phyloP scores from a whole-genome alignment of 2,888 invertebrate species.

The Catocala fraxini region DNA sequence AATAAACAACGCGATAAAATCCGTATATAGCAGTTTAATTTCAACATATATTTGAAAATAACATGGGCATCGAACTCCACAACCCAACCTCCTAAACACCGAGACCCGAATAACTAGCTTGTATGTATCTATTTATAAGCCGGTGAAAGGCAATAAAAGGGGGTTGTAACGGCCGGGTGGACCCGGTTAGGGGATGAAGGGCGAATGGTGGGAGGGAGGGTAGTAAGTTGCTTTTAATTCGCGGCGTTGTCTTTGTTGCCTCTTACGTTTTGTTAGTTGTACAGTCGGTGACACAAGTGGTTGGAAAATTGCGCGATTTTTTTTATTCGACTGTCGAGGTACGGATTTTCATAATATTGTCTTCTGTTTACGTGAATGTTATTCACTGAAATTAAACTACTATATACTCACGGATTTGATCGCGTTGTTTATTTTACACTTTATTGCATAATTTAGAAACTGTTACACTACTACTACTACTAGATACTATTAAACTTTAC shows the following conservation, averaged over 20 bases:
- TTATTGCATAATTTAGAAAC: too few relatives aligned
- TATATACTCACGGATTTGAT: too few relatives aligned
- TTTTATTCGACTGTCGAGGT: too few relatives aligned
- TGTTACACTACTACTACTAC: too few relatives aligned
- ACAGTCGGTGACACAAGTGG: slow-evolving; percentile 39
- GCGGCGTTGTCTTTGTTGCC: slow-evolving; percentile 61
- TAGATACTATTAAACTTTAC: too few relatives aligned
- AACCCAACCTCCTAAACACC: background rate
- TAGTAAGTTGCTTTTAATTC: slow-evolving; percentile 68
- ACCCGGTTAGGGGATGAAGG: slow-evolving; percentile 8
- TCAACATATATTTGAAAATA: too few relatives aligned
- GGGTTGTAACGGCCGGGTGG: slow-evolving; percentile 28
- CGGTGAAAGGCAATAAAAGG: slow-evolving; percentile 50
- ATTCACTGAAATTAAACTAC: too few relatives aligned
- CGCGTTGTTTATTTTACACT: too few relatives aligned
- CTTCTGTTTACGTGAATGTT: too few relatives aligned
- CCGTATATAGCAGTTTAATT: too few relatives aligned
- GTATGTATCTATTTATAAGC: slow-evolving; percentile 41
- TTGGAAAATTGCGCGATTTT: background rate
- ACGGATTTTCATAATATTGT: too few relatives aligned
- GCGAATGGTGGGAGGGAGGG: slow-evolving; percentile 28
- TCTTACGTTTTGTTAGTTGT: slow-evolving; percentile 54
- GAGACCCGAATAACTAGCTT: slow-evolving; percentile 14
- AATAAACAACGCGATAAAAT: too few relatives aligned
- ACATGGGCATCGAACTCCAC: background rate